These are phyloP conservation scores for Drosophila parabipectinata DNA, from an alignment of 1,140 invertebrate genomes.

Conservation along the genomic window DNA sequence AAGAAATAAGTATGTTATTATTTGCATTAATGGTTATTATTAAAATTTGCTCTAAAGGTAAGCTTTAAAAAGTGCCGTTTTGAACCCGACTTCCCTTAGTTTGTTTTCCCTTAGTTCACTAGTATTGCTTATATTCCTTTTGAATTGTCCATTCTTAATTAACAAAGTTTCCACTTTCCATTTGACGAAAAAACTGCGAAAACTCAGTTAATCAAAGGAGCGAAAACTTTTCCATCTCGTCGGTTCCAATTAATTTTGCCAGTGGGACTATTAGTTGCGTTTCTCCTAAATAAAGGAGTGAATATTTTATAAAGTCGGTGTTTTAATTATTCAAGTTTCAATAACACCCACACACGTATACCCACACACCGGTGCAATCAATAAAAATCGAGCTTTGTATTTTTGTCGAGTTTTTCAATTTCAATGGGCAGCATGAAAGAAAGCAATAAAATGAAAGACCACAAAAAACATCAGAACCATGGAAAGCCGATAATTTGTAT, in stretches of 20 bases:
- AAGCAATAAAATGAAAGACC: constrained; percentile 40
- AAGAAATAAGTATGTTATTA: neutral
- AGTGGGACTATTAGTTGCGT: neutral
- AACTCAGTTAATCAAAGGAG: neutral
- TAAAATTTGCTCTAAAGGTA: neutral
- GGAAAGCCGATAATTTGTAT: constrained; percentile 39
- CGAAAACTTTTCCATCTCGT: neutral
- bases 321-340: constrained; percentile 47
- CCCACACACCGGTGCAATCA: neutral
- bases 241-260: neutral
- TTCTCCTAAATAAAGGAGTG: constrained; percentile 5
- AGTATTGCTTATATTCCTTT: neutral
- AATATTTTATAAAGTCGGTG: constrained; percentile 18
- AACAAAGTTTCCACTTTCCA: constrained; percentile 1
- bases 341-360: neutral
- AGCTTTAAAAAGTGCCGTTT: neutral
- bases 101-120: neutral
- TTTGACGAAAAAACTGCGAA: neutral
- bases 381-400: constrained; percentile 21
- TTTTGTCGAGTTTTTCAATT: constrained; percentile 52
- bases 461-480: constrained; percentile 42
- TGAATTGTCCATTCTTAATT: neutral
- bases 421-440: constrained; percentile 32
- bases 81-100: neutral
- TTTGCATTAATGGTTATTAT: neutral